phyloP scores from a whole-genome alignment of 2,113 vertebrate genomes.

The Alligator sinensis region DNA sequence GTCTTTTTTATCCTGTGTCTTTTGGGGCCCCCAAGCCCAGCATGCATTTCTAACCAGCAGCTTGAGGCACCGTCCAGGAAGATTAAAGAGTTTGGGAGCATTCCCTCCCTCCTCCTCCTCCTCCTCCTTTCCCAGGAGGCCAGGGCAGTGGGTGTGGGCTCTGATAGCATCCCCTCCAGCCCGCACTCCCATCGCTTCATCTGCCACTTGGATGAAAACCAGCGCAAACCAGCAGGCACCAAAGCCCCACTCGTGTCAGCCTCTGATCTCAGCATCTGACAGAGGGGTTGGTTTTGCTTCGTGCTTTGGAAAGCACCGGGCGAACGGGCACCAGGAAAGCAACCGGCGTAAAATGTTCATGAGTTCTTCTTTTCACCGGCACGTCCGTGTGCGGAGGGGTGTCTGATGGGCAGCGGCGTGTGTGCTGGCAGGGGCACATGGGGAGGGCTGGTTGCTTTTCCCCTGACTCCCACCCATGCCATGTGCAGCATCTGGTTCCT shows the following conservation, averaged over 20 bases:
- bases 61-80: neutral
- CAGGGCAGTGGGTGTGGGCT: neutral
- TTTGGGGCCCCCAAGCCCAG: neutral
- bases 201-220: neutral
- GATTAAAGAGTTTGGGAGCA: conserved; percentile 13
- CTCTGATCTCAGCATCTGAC: conserved; percentile 36
- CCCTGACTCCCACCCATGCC: too few species aligned
- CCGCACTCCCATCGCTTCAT: conserved; percentile 17
- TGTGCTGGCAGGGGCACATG: accelerated
- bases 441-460: neutral
- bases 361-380: neutral
- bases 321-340: neutral
- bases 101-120: neutral
- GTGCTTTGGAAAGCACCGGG: neutral
- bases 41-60: neutral
- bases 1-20: neutral
- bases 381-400: neutral
- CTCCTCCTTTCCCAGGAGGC: neutral
- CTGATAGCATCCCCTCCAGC: neutral
- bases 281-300: accelerated
- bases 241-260: conserved; percentile 4
- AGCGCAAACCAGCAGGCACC: neutral
- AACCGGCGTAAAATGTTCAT: neutral
- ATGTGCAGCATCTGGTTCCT: neutral
- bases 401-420: neutral